These are phyloP conservation scores for Zingel zingel DNA, from an alignment of 2,113 vertebrate species.

Conservation along the genomic window DNA sequence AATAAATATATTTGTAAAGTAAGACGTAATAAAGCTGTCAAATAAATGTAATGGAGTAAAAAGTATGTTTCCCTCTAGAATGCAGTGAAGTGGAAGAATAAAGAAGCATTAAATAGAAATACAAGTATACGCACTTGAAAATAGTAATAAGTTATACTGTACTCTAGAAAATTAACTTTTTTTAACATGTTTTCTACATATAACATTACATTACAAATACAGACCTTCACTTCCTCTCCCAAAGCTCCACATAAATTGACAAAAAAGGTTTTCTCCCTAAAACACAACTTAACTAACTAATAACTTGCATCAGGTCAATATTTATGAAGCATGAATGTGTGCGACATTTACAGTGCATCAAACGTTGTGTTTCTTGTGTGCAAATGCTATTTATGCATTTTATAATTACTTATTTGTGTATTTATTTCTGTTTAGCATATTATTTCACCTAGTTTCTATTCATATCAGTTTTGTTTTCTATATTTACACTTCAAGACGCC, in stretches of 20 bases:
- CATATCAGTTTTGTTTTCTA: conserved; percentile 7
- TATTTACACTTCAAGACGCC: conserved; percentile 9
- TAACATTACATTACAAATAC: no score
- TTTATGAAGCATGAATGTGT: conserved; percentile 2
- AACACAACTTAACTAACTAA: not conserved
- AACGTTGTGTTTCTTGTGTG: not conserved
- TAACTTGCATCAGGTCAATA: not conserved
- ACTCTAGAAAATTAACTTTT: not conserved
- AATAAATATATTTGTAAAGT: no score
- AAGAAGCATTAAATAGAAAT: not conserved
- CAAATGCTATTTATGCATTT: conserved; percentile 35
- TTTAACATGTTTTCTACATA: no score
- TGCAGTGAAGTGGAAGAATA: not conserved
- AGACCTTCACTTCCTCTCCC: no score
- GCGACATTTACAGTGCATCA: not conserved
- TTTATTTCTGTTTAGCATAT: conserved; percentile 19
- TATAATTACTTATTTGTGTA: conserved; percentile 32
- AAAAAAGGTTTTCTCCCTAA: no score
- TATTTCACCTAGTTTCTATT: conserved; percentile 21
- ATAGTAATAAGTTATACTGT: no score
- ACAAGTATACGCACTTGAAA: not conserved
- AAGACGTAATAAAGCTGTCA: not conserved
- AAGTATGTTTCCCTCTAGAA: not conserved
- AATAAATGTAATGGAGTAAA: not conserved
- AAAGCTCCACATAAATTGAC: no score